phyloP scores from a whole-genome alignment of 2,888 invertebrate species.

The Clitarchus hookeri region DNA sequence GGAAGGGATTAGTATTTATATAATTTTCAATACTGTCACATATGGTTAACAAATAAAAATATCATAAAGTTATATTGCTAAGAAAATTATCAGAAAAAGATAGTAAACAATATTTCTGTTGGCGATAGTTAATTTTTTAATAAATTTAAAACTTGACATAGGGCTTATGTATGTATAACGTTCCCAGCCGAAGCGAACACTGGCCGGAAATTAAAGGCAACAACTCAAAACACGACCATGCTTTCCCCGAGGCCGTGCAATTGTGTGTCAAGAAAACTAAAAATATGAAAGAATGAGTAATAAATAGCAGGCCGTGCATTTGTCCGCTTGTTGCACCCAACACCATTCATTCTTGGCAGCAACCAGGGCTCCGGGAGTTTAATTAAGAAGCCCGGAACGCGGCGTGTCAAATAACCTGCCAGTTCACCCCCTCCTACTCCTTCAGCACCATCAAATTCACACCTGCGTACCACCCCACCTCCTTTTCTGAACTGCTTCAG shows the following conservation, averaged over 20 bases:
- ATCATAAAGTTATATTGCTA: too few relatives aligned
- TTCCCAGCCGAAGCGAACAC: too few relatives aligned
- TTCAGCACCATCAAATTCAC: neutral
- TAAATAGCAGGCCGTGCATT: neutral
- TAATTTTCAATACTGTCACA: too few relatives aligned
- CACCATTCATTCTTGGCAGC: neutral
- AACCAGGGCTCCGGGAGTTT: neutral
- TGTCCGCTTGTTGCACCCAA: neutral
- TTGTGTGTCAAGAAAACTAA: neutral
- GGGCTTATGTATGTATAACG: too few relatives aligned
- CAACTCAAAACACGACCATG: too few relatives aligned
- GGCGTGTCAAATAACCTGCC: constrained; percentile 7
- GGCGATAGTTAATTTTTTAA: too few relatives aligned
- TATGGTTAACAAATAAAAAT: too few relatives aligned
- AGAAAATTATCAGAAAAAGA: too few relatives aligned
- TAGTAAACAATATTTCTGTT: too few relatives aligned
- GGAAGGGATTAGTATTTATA: too few relatives aligned
- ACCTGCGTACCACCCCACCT: neutral
- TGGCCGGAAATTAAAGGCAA: too few relatives aligned
- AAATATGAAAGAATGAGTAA: neutral
- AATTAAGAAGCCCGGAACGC: neutral
- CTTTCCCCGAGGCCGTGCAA: neutral
- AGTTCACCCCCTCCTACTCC: neutral
- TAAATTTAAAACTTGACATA: too few relatives aligned
- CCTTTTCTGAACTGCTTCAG: neutral